Evolutionary conservation across 2,113 vertebrate species (phyloP).

Genomic region (Otocyon megalotis): DNA sequence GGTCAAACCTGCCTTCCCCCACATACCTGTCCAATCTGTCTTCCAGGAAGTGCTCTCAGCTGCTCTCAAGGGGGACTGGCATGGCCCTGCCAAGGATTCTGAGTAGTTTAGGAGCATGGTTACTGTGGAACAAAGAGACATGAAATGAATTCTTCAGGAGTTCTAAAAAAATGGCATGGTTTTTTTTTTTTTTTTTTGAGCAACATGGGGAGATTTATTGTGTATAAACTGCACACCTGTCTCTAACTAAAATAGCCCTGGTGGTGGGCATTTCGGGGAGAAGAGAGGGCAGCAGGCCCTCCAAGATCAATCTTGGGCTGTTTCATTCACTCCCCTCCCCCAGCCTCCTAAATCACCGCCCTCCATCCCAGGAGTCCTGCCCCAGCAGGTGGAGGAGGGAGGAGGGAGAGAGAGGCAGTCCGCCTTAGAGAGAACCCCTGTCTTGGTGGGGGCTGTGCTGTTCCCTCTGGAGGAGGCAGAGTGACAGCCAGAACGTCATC

Average conservation of each 20-base stretch:
- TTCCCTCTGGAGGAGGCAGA: no score
- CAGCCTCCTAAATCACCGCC: not conserved
- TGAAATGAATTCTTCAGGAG: not conserved
- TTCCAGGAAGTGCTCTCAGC: not conserved
- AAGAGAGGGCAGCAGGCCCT: not conserved
- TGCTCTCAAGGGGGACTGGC: not conserved
- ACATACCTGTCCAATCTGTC: not conserved
- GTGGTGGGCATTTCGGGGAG: no score
- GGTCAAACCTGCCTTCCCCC: not conserved
- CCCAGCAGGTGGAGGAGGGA: not conserved
- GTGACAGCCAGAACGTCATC: no score
- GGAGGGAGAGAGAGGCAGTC: not conserved
- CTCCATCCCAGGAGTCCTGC: not conserved
- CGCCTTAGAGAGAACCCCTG: no score
- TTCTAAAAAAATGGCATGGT: no score
- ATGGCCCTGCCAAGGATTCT: not conserved
- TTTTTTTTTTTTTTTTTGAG: not conserved
- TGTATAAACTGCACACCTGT: fast-evolving
- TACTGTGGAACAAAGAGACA: not conserved
- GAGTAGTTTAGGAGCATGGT: no score
- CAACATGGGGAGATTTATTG: not conserved
- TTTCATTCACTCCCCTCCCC: not conserved
- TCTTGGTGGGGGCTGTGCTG: not conserved
- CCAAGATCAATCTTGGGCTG: not conserved
- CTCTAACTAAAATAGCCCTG: not conserved